These are phyloP conservation scores for Campopleginae sp. DNA, from an alignment of 2,888 invertebrate genomes.

Conservation along the genomic window DNA sequence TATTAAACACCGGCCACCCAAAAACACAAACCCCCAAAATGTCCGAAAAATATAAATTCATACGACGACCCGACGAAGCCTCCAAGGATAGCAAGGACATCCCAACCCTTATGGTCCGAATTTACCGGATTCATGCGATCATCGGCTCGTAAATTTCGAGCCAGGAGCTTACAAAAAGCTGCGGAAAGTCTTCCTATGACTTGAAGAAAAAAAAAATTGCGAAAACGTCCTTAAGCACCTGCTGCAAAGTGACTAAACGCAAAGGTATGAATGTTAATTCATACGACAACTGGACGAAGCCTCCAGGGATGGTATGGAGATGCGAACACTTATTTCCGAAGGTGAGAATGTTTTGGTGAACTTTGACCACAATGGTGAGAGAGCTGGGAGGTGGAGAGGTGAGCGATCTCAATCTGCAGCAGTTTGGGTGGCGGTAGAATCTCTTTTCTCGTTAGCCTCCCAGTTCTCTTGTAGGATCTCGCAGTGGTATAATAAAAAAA, in stretches of 20 bases:
- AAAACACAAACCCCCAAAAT: no score
- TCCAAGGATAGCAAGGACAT: no score
- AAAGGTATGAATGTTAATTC: not conserved
- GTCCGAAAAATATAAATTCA: no score
- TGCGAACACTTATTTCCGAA: conserved; percentile 27
- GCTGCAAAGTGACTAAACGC: not conserved
- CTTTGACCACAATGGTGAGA: conserved; percentile 60
- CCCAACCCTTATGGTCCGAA: no score
- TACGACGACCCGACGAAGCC: no score
- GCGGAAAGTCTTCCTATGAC: not conserved
- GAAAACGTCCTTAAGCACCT: not conserved
- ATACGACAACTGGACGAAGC: not conserved
- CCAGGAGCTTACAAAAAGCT: not conserved
- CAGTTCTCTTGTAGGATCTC: conserved; percentile 59
- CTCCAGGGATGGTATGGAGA: conserved; percentile 6
- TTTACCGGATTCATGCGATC: not conserved
- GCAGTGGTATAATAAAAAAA: conserved; percentile 71
- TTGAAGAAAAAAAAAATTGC: not conserved
- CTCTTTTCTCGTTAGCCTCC: conserved; percentile 80
- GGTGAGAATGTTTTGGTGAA: conserved; percentile 58
- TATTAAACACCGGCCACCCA: no score
- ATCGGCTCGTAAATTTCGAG: not conserved
- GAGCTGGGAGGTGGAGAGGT: conserved; percentile 45
- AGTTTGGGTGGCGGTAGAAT: conserved; percentile 80
- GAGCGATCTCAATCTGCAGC: conserved; percentile 60